Percentiles rank a stretch among this genome's conserved stretches.
These are phyloP conservation scores for Onychomys leucogaster DNA, from an alignment of 2,797 vertebrate genomes.

Conservation along the genomic window DNA sequence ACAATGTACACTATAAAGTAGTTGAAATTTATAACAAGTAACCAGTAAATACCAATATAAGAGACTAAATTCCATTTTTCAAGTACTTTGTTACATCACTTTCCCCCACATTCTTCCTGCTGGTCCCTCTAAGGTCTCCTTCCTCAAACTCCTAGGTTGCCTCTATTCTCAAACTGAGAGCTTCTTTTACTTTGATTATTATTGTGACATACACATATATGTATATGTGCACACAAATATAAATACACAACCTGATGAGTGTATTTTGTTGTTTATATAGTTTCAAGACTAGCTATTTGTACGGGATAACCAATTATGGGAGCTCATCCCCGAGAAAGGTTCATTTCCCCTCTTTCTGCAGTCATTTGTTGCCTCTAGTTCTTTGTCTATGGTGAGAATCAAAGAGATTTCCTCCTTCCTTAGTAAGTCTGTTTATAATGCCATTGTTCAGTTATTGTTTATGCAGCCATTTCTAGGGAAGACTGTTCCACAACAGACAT, in stretches of 20 bases:
- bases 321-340: neutral
- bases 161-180: neutral
- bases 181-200: neutral
- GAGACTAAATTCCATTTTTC: neutral
- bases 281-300: neutral
- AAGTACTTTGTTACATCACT: neutral
- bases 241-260: neutral
- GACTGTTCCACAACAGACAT: neutral
- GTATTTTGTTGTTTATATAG: neutral
- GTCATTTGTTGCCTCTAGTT: neutral
- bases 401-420: neutral
- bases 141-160: neutral
- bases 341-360: neutral
- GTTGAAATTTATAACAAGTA: neutral
- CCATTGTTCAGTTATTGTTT: neutral
- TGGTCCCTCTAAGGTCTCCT: neutral
- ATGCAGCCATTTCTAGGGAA: neutral
- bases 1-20: neutral
- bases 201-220: neutral
- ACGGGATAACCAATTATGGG: neutral
- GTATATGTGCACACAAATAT: neutral
- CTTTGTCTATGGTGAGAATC: neutral
- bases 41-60: neutral
- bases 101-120: neutral
- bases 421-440: neutral